Evolutionary conservation across 2,888 invertebrate genomes (phyloP), one percentile per base, ranked within the genome.

Genomic region (Apantesis nais): DNA sequence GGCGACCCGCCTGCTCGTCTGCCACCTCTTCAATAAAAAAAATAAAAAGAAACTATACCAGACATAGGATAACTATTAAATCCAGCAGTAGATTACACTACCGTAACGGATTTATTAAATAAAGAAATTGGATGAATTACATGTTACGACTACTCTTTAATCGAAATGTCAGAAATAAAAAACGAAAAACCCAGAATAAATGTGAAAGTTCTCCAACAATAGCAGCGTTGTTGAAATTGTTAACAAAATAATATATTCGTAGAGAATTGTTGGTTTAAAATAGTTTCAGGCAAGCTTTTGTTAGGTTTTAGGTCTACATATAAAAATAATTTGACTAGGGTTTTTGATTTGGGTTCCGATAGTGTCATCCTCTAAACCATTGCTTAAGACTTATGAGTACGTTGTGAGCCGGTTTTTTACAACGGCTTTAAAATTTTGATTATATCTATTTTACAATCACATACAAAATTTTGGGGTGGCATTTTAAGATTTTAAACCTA

Each of bases 201-300:
- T 68, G 52, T 70, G 63, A 58, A 79, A 73, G 68, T 74, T 71
- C 29, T 58, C 44, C 62, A 71, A 79, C 82, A 79, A 74, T 64
- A 44, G 67, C 67, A 48, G 22, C 63, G 73, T 73, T 70, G 72
- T 72, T 19, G 11, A 31, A 58, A 68, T 79, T 52, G 71, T 64
- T 82, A 65, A 80, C n/a, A 81, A 79, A 78, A 70, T 73, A 55
- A 72, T 73, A 80, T 68, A 68, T 55, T 65, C 52, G 9, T 22
- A 8, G 48, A 66, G 37, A 67, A 25, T 44, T 5, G 22, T 55
- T 60, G 41, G 41, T 72, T 64, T n/a, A 62, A 29, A 11, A 34
- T 60, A 71, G 52, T 70, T 74, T 71, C 62, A 25, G 19, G 63
- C 70, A 61, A 72, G 39, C 19, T 34, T 16, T 19, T 29, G 25